A percentile compares a stretch with the other conserved stretches of the same genome.
phyloP scores from a whole-genome alignment of 2,888 invertebrate species.

The Andrena praecox region DNA sequence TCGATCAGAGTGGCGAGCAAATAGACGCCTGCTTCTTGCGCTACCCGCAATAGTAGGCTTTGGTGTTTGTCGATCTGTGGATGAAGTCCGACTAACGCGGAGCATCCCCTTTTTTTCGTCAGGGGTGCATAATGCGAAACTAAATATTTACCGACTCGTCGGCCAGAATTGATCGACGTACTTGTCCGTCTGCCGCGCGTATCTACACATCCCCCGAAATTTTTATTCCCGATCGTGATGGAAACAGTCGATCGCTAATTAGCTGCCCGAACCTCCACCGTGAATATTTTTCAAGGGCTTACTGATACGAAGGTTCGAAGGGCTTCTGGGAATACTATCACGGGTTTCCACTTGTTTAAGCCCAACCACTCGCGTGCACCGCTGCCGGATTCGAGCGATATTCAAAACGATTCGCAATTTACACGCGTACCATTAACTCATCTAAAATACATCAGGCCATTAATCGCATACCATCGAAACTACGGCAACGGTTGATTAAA shows the following conservation, averaged over 20 bases:
- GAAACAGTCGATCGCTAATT: no score
- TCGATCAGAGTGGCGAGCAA: constrained; percentile 16
- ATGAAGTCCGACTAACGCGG: constrained; percentile 22
- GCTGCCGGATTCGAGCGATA: background rate
- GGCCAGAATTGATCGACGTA: constrained; percentile 53
- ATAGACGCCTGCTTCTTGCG: constrained; percentile 22
- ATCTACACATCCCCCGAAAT: background rate
- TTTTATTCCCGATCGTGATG: background rate
- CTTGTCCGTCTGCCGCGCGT: constrained; percentile 24
- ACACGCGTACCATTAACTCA: background rate
- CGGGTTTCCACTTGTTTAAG: no score
- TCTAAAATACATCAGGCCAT: background rate
- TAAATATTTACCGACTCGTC: constrained; percentile 66
- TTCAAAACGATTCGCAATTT: background rate
- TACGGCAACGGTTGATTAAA: constrained; percentile 3
- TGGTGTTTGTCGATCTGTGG: background rate
- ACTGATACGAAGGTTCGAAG: no score
- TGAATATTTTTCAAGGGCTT: no score
- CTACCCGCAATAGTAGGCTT: background rate
- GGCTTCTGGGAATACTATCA: no score
- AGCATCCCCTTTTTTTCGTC: constrained; percentile 19
- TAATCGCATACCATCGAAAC: background rate
- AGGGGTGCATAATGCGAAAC: constrained; percentile 60
- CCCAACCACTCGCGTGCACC: no score
- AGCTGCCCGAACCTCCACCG: no score